Evolutionary conservation across 2,797 vertebrate species (phyloP), one percentile per base, ranked within the genome.

Genomic region (Poecilia wingei): DNA sequence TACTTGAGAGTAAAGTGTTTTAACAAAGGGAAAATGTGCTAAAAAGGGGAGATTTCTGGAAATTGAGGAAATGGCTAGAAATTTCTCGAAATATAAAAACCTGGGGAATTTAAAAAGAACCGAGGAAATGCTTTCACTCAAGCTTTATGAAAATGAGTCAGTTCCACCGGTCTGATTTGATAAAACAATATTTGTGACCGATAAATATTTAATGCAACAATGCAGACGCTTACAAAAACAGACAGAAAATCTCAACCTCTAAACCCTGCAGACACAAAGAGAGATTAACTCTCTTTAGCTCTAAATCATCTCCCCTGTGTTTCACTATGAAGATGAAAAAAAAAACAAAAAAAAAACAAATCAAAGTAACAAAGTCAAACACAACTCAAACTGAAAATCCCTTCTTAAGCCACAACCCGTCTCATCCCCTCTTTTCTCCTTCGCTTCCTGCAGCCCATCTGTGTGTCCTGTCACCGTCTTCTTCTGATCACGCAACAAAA

Each of bases 361-460:
- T 59, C 77, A 64, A 79, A 82, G 66, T 81, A 81, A 83, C 7
- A 66, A 49, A 81, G 61, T 14, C 20, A n/a, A 75, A 49, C 16
- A 78, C 46, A 73, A 61, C 28, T 46, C 69, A 61, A 89, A 87
- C 47, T 72, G 73, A 80, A 84, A 93, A 90, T 82, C 78, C 69
- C 28, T 85, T 76, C 57, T 79, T 70, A 81, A 69, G 20, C 46
- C 74, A 49, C 76, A 71, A 74, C n/a, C 64, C 69, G 25, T 47
- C 69, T 28, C 45, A 0, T 46, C 73, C 74, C 3, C 68, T 10
- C 75, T 16, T 41, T 64, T 7, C 53, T 49, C 46, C 25, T 76
- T 78, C 41, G 53, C 71, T 75, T 75, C n/a, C 61, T 78, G 59
- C 59, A 64, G 72, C 84, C 88, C 84, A 88, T 93, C 86, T 92